Evolutionary conservation across 2,797 vertebrate species (phyloP), one percentile per base, ranked within the genome.

Genomic region (Euthynnus affinis): DNA sequence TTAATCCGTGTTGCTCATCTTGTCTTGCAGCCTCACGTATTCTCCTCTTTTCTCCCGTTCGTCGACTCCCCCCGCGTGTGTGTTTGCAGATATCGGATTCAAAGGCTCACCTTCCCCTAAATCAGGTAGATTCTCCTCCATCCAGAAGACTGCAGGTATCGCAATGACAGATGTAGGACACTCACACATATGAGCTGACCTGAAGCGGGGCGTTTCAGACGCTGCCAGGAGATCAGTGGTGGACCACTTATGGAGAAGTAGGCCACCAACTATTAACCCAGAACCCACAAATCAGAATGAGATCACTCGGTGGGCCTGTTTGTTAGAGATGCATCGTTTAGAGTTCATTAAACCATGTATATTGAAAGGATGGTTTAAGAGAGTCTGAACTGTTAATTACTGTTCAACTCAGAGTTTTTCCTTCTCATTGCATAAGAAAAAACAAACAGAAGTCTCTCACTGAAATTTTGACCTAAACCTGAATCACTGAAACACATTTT

Each of bases 201-300:
- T n/a, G 4, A 93, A 90, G 34, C 92, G 75, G 88, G 84, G 9
- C 83, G 62, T 15, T 70, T 65, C 18, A 51, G 61, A 23, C 37
- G 4, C 80, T 44, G 68, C 68, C 62, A 67, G 52, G 68, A 78
- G 61, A 80, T 73, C 46, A 34, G 55, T 10, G 42, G 32, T 69
- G 78, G 80, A 72, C 71, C 80, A 73, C 57, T 55, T 69, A 65
- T 25, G 49, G 63, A 27, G 53, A 93, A 89, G 74, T 91, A 87
- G 91, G 89, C 46, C 82, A 40, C 20, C 49, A 27, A 74, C 66
- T 77, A 74, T 71, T 85, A 81, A 88, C 88, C 82, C 71, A 88
- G 53, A 87, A 74, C 58, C 58, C 80, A 76, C 60, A 49, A 68
- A 23, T 75, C 52, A 63, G 55, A 70, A 64, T 18, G 5, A 37